Evolutionary conservation across 1,140 invertebrate genomes (phyloP), one percentile per base, ranked within the genome.

Genomic region (Eupeodes corollae): DNA sequence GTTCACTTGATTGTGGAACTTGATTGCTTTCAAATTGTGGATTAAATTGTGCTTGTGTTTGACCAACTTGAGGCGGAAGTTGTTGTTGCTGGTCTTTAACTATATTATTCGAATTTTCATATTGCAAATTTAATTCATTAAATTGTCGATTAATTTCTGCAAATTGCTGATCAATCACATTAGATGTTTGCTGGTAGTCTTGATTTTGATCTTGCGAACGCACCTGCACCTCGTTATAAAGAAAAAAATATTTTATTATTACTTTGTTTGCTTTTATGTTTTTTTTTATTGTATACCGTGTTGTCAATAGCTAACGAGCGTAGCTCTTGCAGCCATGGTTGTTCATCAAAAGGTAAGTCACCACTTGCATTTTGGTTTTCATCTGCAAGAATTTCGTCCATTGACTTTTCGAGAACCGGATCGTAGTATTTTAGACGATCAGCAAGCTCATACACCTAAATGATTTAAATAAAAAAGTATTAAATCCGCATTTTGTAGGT

Each of bases 371-470:
- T 62, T 34, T 49, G 50, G 44, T 60, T 59, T 44, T 52, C 59
- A 47, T 59, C 53, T 19, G 61, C 62, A 47, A 57, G 59, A 47
- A 33, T 47, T 15, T 61, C 61, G 26, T 65, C 63, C 30, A 51
- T 53, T 18, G 56, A 59, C 42, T 59, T 66, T 19, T 64, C 57
- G 43, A 73, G 58, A 21, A 70, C 65, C 19, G 86, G 86, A 74
- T 94, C 89, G 55, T 82, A 78, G 60, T 83, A 86, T 62, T 90
- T 88, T 38, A 94, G 73, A 48, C 79, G 69, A 56, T 60, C 65
- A 14, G 60, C 58, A 44, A 68, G 44, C 6, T 47, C 39, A 16
- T 56, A 68, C 10, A 68, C 56, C 64, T 67, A 16, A 10, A n/a
- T 0, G 41, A 40, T 26, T 26, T 5, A 26, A 26, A 26, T 26